These are phyloP conservation scores for Onychomys leucogaster DNA, from an alignment of 2,797 vertebrate genomes.

Conservation along the genomic window DNA sequence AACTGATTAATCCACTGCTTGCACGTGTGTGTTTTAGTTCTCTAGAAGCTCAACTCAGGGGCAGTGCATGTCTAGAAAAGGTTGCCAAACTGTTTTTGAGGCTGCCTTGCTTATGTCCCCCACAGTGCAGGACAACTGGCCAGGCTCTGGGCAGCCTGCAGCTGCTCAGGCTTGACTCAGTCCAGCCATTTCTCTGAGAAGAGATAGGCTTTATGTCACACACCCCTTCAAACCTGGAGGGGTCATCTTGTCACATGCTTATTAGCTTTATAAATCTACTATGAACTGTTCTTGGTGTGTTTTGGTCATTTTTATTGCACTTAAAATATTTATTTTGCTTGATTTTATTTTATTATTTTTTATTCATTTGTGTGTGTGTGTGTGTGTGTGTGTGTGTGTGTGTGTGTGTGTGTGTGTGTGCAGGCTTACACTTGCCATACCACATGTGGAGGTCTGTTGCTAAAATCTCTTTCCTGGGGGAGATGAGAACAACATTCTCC, in stretches of 20 bases:
- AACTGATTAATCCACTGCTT: background rate
- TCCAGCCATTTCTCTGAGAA: background rate
- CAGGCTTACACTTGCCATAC: background rate
- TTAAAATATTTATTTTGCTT: background rate
- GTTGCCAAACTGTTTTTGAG: background rate
- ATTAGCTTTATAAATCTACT: background rate
- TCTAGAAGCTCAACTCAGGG: background rate
- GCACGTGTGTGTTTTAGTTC: background rate
- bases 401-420: background rate
- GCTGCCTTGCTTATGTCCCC: accelerated
- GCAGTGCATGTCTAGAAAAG: background rate
- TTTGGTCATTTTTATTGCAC: background rate
- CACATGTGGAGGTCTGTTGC: background rate
- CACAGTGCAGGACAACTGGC: background rate
- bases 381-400: background rate
- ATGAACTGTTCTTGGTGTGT: background rate
- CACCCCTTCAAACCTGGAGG: background rate
- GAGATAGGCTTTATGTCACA: background rate
- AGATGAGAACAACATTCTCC: background rate
- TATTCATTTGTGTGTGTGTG: background rate
- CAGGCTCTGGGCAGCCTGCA: background rate
- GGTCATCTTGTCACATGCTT: background rate
- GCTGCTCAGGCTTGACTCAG: background rate
- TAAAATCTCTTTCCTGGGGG: background rate
- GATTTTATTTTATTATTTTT: no score